phyloP scores from a whole-genome alignment of 2,888 invertebrate species.

The Pomacea canaliculata region DNA sequence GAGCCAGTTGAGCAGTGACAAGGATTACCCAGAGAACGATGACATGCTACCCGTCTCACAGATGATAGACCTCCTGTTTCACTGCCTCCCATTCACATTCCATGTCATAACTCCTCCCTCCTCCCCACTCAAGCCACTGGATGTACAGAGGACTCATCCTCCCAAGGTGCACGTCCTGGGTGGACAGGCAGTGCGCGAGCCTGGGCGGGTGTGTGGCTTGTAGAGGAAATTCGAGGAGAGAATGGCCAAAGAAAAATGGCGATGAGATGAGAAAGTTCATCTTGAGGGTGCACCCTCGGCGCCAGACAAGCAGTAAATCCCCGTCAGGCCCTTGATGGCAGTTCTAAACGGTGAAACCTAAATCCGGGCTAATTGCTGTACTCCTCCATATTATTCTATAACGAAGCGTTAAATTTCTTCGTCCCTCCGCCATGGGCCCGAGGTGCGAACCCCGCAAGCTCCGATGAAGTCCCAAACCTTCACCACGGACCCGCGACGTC shows the following conservation, averaged over 20 bases:
- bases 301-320: constrained; percentile 23
- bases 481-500: not conserved
- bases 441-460: not conserved
- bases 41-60: too few relatives aligned
- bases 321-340: constrained; percentile 1
- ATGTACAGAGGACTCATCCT: too few relatives aligned
- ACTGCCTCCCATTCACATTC: too few relatives aligned
- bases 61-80: too few relatives aligned
- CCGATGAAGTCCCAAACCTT: not conserved
- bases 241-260: not conserved
- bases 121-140: too few relatives aligned
- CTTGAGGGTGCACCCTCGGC: constrained; percentile 11
- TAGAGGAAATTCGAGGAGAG: not conserved
- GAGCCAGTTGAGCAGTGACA: too few relatives aligned
- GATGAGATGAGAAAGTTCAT: not conserved
- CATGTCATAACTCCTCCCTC: too few relatives aligned
- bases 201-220: too few relatives aligned
- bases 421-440: constrained; percentile 4
- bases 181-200: too few relatives aligned
- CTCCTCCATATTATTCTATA: constrained; percentile 21
- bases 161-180: too few relatives aligned
- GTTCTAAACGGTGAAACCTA: constrained; percentile 25
- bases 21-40: too few relatives aligned
- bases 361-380: constrained; percentile 30
- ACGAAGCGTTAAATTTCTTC: constrained; percentile 30